These are phyloP conservation scores for Lepidotrigona ventralis DNA, from an alignment of 1,140 invertebrate species.

Conservation along the genomic window DNA sequence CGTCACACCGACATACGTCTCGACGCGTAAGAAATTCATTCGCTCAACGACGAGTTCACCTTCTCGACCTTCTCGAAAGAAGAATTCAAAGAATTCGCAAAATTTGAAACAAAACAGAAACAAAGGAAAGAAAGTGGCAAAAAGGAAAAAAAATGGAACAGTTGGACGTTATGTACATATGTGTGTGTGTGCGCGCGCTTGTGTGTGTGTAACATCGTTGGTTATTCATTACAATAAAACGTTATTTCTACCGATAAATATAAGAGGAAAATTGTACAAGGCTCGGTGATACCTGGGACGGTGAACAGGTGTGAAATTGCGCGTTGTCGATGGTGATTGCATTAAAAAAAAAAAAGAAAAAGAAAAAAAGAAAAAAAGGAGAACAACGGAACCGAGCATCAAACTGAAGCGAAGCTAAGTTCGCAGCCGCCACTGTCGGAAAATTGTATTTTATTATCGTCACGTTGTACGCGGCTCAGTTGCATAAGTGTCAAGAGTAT, in stretches of 20 bases:
- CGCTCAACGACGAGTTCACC: neutral
- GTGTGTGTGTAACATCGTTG: neutral
- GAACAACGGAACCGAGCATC: constrained; percentile 15
- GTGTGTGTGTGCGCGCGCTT: neutral
- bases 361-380: neutral
- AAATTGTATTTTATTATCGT: constrained; percentile 62
- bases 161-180: no score
- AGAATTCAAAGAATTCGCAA: neutral
- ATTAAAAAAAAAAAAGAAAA: no score
- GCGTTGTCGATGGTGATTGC: neutral
- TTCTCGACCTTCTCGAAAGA: neutral
- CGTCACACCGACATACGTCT: neutral
- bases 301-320: neutral
- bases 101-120: neutral
- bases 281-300: neutral
- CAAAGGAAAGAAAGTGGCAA: no score
- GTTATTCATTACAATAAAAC: neutral
- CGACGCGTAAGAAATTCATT: neutral
- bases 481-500: constrained; percentile 66
- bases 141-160: no score
- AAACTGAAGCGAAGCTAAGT: constrained; percentile 33
- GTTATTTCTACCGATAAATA: neutral
- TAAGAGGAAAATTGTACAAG: neutral
- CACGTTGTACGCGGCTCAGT: constrained; percentile 60
- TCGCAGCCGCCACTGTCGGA: constrained; percentile 20